Conservation (phyloP, 53 echinoderm and acorn worm species). For the Luidia sarsii region DNA sequence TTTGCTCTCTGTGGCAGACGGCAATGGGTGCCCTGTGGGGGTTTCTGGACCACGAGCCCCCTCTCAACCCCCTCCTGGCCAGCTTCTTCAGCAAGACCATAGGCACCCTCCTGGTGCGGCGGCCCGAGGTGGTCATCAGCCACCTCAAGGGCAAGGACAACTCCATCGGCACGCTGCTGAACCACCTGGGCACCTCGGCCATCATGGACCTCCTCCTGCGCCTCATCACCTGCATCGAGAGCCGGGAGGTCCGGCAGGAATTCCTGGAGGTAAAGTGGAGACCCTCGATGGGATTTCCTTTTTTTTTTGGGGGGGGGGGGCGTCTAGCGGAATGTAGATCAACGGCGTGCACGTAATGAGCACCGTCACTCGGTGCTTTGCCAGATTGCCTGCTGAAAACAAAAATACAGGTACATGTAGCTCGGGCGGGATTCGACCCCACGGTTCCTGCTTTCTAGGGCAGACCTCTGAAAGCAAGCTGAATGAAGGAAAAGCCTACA, state of each 20-base stretch:
- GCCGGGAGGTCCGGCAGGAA: constrained; percentile 85
- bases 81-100: constrained; percentile 99
- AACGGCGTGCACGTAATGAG: no score
- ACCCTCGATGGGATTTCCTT: no score
- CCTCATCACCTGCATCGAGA: constrained; percentile 95
- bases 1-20: no score
- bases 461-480: no score
- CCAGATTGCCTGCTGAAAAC: no score
- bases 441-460: no score
- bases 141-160: constrained; percentile 89
- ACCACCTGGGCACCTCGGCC: constrained; percentile 96
- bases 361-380: no score
- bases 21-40: constrained; percentile 84
- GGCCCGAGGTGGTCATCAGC: constrained; percentile 86
- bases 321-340: no score
- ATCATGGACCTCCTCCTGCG: constrained; percentile 98
- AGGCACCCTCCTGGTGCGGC: constrained; percentile 82
- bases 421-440: no score
- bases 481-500: no score
- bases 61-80: constrained; percentile 98
- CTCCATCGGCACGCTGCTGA: constrained; percentile 84
- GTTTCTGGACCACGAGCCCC: constrained; percentile 88
- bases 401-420: no score
- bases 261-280: constrained; percentile 85
- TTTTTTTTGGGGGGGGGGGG: no score